These are phyloP conservation scores for Atta cephalotes DNA, from an alignment of 1,140 invertebrate genomes.

Conservation along the genomic window DNA sequence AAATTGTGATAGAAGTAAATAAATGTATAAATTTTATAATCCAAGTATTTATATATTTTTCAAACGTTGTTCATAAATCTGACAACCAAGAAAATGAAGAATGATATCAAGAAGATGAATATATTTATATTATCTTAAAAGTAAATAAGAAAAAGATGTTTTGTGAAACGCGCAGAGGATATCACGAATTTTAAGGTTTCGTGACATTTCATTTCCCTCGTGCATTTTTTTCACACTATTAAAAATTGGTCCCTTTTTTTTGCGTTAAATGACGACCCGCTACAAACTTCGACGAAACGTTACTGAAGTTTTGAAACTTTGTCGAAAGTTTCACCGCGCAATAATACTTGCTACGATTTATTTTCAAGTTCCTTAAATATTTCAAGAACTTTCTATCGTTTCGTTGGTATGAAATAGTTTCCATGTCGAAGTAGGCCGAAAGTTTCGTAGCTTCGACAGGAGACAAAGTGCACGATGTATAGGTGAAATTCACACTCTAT, in stretches of 20 bases:
- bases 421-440: constrained; percentile 48
- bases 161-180: not conserved
- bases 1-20: not conserved
- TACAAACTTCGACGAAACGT: constrained; percentile 45
- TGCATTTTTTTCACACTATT: constrained; percentile 42
- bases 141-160: not conserved
- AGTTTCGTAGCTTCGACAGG: constrained; percentile 52
- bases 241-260: constrained; percentile 33
- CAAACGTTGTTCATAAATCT: not conserved
- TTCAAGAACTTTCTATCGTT: constrained; percentile 61
- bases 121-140: constrained; percentile 1
- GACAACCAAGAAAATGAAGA: no score
- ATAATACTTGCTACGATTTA: constrained; percentile 62
- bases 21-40: not conserved
- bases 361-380: constrained; percentile 63
- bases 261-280: constrained; percentile 37
- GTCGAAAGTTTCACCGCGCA: constrained; percentile 50
- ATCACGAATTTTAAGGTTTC: constrained; percentile 42
- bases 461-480: constrained; percentile 44
- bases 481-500: constrained; percentile 49
- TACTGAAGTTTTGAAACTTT: constrained; percentile 39
- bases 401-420: constrained; percentile 57
- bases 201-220: constrained; percentile 28
- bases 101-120: not conserved
- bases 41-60: not conserved